Base-by-base conservation (phyloP, 1,140 invertebrate species). In the Holotrichia oblita region DNA sequence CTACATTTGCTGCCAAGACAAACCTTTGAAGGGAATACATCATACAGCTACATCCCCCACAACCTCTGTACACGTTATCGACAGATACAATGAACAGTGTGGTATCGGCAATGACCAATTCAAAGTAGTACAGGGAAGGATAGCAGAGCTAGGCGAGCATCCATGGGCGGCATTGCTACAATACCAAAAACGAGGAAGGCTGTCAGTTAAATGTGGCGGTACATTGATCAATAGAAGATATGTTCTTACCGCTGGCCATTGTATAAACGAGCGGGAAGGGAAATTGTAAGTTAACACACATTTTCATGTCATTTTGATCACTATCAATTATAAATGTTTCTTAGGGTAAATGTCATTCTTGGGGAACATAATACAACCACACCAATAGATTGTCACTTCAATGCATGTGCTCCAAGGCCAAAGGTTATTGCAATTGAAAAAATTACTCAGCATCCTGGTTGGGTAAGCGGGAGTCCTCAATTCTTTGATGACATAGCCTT, bases 91-190 rank as follows among this genome's bases (percentile, higher is more conserved):
- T 6, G n/a, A 69, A 27, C 61, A 69, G 3, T 69, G 61, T 27
- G 61, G 61, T 12, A 27, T 69, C 12, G 20, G 17, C 14, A 69
- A 14, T 14, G 14, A 17, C 40, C n/a, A 22, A n/a, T 72, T 12
- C 20, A 87, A 85, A 76, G 89, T 91, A 24, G 81, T 89, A 3
- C 88, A 88, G 22, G 90, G 90, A 0, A 84, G 87, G 75, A 80
- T 77, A 17, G 86, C 89, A 1, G 85, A 83, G 0, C 80, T 90
- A 8, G 90, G 91, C 77, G 91, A 93, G 81, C 92, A 91, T 81
- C 93, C 93, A 0, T 95, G 93, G 94, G 91, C 94, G 89, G 91
- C 89, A 0, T 84, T 94, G 1, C 82, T 95, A 17, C 89, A 93
- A 79, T 94, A 94, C 80, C 77, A 81, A 17, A 88, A 85, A 82